Base-by-base conservation (phyloP, 1,140 invertebrate species). In the Magallana angulata region DNA sequence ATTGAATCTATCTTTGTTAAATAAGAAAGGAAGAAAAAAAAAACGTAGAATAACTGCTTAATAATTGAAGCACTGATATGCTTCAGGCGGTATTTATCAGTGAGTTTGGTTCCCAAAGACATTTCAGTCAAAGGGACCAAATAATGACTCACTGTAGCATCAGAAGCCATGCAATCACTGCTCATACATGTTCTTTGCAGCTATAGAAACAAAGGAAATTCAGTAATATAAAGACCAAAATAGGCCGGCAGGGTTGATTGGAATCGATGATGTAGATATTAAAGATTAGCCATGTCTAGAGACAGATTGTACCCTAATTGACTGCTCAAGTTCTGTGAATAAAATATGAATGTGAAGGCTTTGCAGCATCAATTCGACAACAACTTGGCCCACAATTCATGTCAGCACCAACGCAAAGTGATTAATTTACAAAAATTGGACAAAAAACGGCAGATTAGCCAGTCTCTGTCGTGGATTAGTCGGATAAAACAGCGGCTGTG, bases 401-500 rank as follows among this genome's bases (percentile, higher is more conserved):
- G 68, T 30, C 68, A 76, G 58, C 88, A 76, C 8, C 88, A 87
- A 9, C 12, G 88, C 11, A 89, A 88, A 81, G 86, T 87, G 36
- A 82, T 89, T n/a, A 64, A 85, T 7, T 85, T 88, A 48, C 88
- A 87, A 60, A 86, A 86, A 12, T 80, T 89, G 57, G 86, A 87
- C 76, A 91, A 88, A 85, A 88, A 87, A 81, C 89, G 87, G 57
- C 84, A 83, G 4, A 71, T 91, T 8, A 91, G 88, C 60, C 83
- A 85, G 48, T 87, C 87, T 81, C 30, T 88, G 16, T 89, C 89
- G 24, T 89, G 86, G 81, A 86, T 87, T 71, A 89, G 86, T 83
- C 84, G 89, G 36, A 87, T 89, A 24, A 85, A 89, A n/a, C 90
- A 92, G 71, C 84, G 91, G 48, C 82, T 89, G 30, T 87, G 89